Conservation (phyloP, 1,140 invertebrate species). For the Panagrolaimus sp. region DNA sequence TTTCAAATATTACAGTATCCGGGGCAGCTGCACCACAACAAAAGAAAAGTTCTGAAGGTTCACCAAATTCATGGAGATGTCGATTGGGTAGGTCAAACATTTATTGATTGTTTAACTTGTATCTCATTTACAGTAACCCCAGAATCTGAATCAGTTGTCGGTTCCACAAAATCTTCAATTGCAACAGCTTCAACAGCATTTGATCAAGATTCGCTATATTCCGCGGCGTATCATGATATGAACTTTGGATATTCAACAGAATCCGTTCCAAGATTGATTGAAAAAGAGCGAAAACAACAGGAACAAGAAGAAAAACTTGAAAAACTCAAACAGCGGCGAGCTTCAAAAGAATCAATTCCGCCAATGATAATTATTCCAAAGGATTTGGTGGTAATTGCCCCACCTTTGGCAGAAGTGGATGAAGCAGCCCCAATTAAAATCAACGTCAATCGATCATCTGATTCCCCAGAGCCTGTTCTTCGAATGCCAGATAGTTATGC, state of each 20-base stretch:
- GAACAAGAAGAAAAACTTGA: slow-evolving; percentile 4
- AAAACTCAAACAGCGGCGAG: slow-evolving; percentile 4
- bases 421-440: not conserved
- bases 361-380: slow-evolving; percentile 10
- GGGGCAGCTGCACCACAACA: too few relatives aligned
- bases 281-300: slow-evolving; percentile 26
- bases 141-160: not conserved
- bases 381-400: not conserved
- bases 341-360: not conserved
- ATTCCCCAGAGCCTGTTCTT: not conserved
- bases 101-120: not conserved
- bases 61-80: not conserved
- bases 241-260: slow-evolving; percentile 40
- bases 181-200: not conserved
- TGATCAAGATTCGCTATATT: slow-evolving; percentile 42
- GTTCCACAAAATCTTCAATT: not conserved
- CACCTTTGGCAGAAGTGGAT: not conserved
- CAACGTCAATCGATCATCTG: slow-evolving; percentile 1
- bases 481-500: not conserved
- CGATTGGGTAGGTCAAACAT: not conserved
- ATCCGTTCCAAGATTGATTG: slow-evolving; percentile 37
- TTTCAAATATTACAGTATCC: too few relatives aligned
- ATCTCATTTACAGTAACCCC: not conserved
- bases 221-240: slow-evolving; percentile 38
- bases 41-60: too few relatives aligned